These are phyloP conservation scores for Polypedilum vanderplanki DNA, from an alignment of 1,140 invertebrate species.

Conservation along the genomic window DNA sequence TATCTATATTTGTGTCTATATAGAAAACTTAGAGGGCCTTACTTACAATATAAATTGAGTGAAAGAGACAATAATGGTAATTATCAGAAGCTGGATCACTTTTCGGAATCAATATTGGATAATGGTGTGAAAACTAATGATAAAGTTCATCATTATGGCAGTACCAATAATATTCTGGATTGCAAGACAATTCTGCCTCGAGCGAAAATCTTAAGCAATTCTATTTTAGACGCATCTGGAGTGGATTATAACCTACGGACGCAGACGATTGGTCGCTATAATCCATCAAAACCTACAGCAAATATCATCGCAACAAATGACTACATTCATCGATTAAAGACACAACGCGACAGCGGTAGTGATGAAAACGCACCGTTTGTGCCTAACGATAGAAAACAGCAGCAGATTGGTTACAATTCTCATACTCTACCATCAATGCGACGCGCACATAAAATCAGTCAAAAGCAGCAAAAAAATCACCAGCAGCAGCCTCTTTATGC, in stretches of 20 bases:
- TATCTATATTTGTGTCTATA: not conserved
- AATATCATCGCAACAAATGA: not conserved
- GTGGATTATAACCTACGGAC: slow-evolving; percentile 19
- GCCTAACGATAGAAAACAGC: not conserved
- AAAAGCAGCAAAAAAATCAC: not conserved
- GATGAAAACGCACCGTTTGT: not conserved
- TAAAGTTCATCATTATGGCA: not conserved
- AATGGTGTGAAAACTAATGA: slow-evolving; percentile 23
- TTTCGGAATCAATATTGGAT: slow-evolving; percentile 27
- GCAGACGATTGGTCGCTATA: not conserved
- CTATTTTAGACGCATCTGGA: not conserved
- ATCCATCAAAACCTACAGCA: not conserved
- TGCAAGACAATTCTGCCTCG: not conserved
- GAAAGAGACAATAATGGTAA: slow-evolving; percentile 30
- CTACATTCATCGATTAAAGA: not conserved
- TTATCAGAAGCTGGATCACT: slow-evolving; percentile 21
- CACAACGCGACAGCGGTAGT: no score
- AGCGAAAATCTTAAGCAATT: slow-evolving; percentile 15
- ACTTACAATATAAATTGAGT: slow-evolving; percentile 31
- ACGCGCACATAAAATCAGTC: not conserved
- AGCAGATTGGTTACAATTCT: not conserved
- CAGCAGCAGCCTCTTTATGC: not conserved
- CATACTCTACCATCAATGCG: not conserved
- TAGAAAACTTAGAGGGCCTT: slow-evolving; percentile 31
- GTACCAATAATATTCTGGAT: not conserved